Conservation (phyloP, 2,888 invertebrate genomes). For the Acronicta aceris region DNA sequence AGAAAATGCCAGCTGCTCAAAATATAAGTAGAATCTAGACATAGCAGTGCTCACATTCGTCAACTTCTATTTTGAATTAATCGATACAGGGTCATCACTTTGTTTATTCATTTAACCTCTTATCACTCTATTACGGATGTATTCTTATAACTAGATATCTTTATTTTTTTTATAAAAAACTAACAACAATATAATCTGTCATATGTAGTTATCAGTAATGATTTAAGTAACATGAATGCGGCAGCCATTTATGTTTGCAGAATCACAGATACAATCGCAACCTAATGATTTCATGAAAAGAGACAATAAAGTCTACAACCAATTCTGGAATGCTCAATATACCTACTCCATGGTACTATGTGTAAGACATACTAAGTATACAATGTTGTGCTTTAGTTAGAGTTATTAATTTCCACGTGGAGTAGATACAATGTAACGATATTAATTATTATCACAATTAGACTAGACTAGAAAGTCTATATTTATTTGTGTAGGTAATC, state of each 20-base stretch:
- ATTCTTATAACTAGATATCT: too few relatives aligned
- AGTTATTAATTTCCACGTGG: slow-evolving; percentile 10
- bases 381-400: slow-evolving; percentile 9
- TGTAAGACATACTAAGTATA: neutral
- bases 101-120: neutral
- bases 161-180: neutral
- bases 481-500: slow-evolving; percentile 26
- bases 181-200: neutral
- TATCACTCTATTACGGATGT: neutral
- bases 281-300: slow-evolving; percentile 18
- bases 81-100: neutral
- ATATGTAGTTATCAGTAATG: slow-evolving; percentile 16
- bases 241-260: slow-evolving; percentile 10
- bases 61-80: slow-evolving; percentile 4
- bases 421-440: neutral
- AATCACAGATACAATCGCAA: slow-evolving; percentile 18
- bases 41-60: slow-evolving; percentile 10
- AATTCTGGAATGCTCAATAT: too few relatives aligned
- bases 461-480: slow-evolving; percentile 41
- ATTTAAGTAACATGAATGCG: slow-evolving; percentile 23
- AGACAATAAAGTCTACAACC: too few relatives aligned
- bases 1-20: slow-evolving; percentile 54
- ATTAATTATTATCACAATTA: slow-evolving; percentile 14
- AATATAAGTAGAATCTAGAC: slow-evolving; percentile 21
- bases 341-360: neutral